Evolutionary conservation across 64 coral and sea anemone genomes (phyloP).

Genomic region (Stylophora pistillata): DNA sequence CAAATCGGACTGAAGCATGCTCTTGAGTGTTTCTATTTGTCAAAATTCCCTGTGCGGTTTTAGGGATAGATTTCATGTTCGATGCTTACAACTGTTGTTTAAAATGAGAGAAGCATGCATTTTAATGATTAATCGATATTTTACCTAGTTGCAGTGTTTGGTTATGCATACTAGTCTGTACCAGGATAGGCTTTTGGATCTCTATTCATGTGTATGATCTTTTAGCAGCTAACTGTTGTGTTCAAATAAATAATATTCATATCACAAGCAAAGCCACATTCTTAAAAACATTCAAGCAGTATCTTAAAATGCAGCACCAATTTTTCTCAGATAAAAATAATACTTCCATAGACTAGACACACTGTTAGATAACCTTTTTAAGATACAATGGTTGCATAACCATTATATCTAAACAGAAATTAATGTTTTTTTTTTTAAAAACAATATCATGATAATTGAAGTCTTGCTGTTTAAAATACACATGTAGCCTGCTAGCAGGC

Average conservation of each 20-base stretch:
- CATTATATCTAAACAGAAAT: too few relatives aligned
- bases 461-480: too few relatives aligned
- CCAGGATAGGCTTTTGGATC: conserved; percentile 28
- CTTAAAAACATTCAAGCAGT: too few relatives aligned
- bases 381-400: neutral
- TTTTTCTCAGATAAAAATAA: neutral
- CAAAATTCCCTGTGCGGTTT: conserved; percentile 46
- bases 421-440: too few relatives aligned
- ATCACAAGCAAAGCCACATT: too few relatives aligned
- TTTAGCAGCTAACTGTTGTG: conserved; percentile 25
- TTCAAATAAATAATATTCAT: too few relatives aligned
- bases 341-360: conserved; percentile 31
- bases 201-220: too few relatives aligned
- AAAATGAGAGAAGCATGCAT: conserved; percentile 18
- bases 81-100: conserved; percentile 52
- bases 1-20: too few relatives aligned
- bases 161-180: conserved; percentile 33
- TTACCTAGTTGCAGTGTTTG: conserved; percentile 16
- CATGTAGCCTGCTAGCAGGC: too few relatives aligned
- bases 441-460: too few relatives aligned
- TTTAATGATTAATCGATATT: conserved; percentile 45
- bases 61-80: conserved; percentile 55
- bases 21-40: too few relatives aligned
- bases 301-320: conserved; percentile 7
- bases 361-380: conserved; percentile 9